These are phyloP conservation scores for Eueides isabella DNA, from an alignment of 1,140 invertebrate species.

Conservation along the genomic window DNA sequence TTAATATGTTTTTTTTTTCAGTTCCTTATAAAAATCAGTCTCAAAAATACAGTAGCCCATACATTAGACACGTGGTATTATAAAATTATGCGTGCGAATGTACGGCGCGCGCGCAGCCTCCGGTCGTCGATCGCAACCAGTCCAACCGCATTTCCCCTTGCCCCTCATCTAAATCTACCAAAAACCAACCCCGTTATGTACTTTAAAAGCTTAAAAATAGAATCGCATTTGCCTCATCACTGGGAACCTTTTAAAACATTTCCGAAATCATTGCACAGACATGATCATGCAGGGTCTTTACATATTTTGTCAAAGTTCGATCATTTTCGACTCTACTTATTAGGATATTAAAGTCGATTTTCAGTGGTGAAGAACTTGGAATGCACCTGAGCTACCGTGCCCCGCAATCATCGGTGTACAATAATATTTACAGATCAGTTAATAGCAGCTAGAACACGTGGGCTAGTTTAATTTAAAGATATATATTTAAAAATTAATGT, in stretches of 20 bases:
- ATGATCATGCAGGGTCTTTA: conserved; percentile 65
- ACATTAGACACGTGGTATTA: conserved; percentile 59
- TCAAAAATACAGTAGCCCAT: conserved; percentile 27
- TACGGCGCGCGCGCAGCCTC: conserved; percentile 77
- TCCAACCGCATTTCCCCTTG: conserved; percentile 67
- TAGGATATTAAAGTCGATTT: conserved; percentile 49
- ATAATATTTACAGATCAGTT: conserved; percentile 62
- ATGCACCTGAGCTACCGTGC: conserved; percentile 73
- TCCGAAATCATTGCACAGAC: conserved; percentile 37
- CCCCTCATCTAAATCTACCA: conserved; percentile 63
- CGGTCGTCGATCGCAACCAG: conserved; percentile 80
- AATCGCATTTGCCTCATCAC: neutral
- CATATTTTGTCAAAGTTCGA: conserved; percentile 58
- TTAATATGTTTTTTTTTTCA: neutral
- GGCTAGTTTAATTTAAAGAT: neutral
- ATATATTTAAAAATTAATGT: neutral
- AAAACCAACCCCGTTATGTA: conserved; percentile 23
- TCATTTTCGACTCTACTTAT: conserved; percentile 52
- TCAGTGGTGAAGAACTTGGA: conserved; percentile 41
- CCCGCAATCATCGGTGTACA: conserved; percentile 53
- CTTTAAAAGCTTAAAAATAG: conserved; percentile 1
- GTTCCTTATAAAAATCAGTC: neutral
- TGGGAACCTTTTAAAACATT: conserved; percentile 34
- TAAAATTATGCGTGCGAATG: conserved; percentile 60
- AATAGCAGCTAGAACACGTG: conserved; percentile 57